phyloP scores from a whole-genome alignment of 2,797 vertebrate species.

The Pseudochaenichthys georgianus region DNA sequence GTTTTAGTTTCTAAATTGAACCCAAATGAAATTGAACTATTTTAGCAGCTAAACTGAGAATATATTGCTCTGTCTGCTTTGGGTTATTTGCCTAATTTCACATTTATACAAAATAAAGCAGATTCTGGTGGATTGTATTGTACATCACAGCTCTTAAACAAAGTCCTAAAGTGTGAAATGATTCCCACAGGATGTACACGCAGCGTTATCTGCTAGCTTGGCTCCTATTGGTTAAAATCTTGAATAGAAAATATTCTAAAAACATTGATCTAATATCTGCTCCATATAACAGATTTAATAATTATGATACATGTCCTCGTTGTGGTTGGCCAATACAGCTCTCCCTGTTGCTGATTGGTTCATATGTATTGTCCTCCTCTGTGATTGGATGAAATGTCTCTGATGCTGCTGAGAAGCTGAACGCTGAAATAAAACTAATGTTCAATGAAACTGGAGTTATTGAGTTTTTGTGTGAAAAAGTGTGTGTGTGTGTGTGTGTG shows the following conservation, averaged over 20 bases:
- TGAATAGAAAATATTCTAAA: neutral
- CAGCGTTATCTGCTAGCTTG: neutral
- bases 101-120: no score
- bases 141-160: no score
- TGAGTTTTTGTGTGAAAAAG: neutral
- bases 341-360: constrained; percentile 31
- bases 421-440: constrained; percentile 60
- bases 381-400: constrained; percentile 59
- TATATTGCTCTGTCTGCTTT: no score
- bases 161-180: no score
- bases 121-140: no score
- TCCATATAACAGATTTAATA: no score
- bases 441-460: neutral
- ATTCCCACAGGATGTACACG: neutral
- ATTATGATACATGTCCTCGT: neutral
- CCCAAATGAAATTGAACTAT: no score
- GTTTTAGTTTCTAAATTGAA: no score
- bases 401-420: constrained; percentile 58
- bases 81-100: no score
- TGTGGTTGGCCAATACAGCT: constrained; percentile 13
- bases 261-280: no score
- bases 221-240: neutral
- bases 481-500: no score
- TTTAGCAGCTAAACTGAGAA: no score
- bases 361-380: constrained; percentile 41